These are phyloP conservation scores for Beaufortia kweichowensis DNA, from an alignment of 2,113 vertebrate genomes.

Conservation along the genomic window DNA sequence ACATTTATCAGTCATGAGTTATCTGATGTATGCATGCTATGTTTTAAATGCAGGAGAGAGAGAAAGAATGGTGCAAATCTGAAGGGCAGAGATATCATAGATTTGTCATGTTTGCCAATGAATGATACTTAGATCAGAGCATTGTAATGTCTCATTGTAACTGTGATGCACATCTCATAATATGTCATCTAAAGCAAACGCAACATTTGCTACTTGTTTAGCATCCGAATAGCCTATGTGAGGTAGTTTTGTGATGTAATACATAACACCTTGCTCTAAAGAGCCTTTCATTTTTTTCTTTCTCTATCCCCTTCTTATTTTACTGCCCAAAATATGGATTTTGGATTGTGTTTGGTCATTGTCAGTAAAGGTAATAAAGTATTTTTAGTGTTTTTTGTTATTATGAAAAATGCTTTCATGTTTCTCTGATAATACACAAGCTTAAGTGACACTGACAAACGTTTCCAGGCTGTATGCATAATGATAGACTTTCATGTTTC, in stretches of 20 bases:
- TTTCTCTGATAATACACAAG: too few species aligned
- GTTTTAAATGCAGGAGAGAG: background rate
- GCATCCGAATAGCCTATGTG: background rate
- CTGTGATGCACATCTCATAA: background rate
- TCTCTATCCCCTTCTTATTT: slow-evolving; percentile 32
- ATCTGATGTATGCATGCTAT: background rate
- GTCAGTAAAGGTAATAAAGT: too few species aligned
- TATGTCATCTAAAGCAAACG: background rate
- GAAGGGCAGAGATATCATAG: background rate
- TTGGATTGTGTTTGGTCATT: too few species aligned
- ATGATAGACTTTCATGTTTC: too few species aligned
- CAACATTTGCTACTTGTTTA: background rate
- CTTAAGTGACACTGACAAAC: too few species aligned
- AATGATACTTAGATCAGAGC: background rate
- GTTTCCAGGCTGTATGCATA: too few species aligned
- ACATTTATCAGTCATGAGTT: background rate
- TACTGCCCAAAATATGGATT: too few species aligned
- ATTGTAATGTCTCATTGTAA: background rate
- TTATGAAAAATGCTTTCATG: too few species aligned
- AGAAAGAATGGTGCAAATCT: slow-evolving; percentile 1
- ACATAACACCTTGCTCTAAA: slow-evolving; percentile 8
- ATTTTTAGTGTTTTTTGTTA: too few species aligned
- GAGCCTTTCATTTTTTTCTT: background rate
- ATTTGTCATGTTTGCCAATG: background rate
- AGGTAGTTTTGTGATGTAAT: slow-evolving; percentile 27